Evolutionary conservation across 2,113 vertebrate species (phyloP), one percentile per base, ranked within the genome.

Genomic region (Talpa occidentalis): DNA sequence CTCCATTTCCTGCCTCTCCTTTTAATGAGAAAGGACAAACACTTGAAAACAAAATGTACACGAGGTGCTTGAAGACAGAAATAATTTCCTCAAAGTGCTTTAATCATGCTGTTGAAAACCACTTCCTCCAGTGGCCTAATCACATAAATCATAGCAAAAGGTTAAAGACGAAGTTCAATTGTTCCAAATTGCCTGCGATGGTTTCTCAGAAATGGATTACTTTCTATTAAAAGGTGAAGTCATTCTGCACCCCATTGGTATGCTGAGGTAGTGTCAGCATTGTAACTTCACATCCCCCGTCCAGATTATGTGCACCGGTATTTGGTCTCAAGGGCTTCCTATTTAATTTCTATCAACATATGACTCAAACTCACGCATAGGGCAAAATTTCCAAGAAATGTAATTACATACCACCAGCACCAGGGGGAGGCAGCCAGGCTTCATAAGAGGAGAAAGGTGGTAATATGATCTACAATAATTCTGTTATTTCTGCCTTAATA

Each of bases 71-170:
- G 96, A 98, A 97, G 91, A 97, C 28, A 97, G 94, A 97, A 98
- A 97, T 98, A 94, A 94, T 96, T 98, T 98, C 83, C 84, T 97
- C 96, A 80, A 97, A 98, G 95, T 97, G 89, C 97, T 97, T 96
- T 98, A 98, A 98, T 98, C 97, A 97, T 95, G 89, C 96, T 97
- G 98, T 97, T 96, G 79, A 97, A 97, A 98, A 91, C 74, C 72
- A 96, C 97, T 98, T 98, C 97, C 89, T 97, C 93, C 97, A 90
- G 92, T 97, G 97, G 97, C 95, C 96, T 98, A 98, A 98, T 98
- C 98, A 98, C 93, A 97, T 96, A 98, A 98, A 98, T 98, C 96
- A 98, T 42, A 96, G 94, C 73, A 95, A 98, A 98, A 98, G 97
- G 97, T 98, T 98, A 98, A 98, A 98, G 97, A 98, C 4, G 2